These are phyloP conservation scores for Radopholus similis DNA, from an alignment of 1,140 invertebrate genomes.

Conservation along the genomic window DNA sequence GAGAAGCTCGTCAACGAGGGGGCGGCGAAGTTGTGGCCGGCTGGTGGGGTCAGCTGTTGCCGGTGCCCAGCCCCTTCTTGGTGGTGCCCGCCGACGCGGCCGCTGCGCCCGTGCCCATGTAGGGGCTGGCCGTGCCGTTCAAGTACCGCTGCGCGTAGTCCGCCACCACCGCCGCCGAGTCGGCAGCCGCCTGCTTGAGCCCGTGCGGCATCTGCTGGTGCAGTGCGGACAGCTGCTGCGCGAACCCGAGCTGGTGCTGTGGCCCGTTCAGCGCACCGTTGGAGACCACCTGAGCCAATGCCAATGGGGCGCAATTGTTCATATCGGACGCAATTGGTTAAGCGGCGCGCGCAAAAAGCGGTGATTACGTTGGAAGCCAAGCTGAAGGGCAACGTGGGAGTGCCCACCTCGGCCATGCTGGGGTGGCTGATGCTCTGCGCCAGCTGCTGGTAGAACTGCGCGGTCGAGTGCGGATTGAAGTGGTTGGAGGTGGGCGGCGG, in stretches of 20 bases:
- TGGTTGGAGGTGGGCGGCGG: background rate
- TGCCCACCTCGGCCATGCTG: background rate
- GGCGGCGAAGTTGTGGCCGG: too few species aligned
- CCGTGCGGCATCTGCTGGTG: background rate
- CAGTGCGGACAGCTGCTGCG: background rate
- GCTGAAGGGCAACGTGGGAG: background rate
- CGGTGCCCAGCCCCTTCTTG: background rate
- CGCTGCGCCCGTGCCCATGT: background rate
- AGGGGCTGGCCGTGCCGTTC: conserved; percentile 4
- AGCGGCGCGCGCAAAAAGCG: too few species aligned
- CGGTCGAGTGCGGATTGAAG: conserved; percentile 5
- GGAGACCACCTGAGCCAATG: conserved; percentile 1
- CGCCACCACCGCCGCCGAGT: background rate
- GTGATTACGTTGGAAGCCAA: too few species aligned
- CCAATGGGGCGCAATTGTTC: background rate
- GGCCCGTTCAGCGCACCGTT: conserved; percentile 13
- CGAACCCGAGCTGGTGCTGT: background rate
- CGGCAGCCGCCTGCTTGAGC: background rate
- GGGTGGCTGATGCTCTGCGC: conserved; percentile 1
- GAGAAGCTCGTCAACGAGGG: too few species aligned
- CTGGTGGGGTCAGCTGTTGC: background rate
- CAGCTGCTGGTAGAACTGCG: conserved; percentile 8
- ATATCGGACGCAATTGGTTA: background rate
- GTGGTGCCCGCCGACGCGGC: background rate
- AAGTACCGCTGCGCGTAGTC: background rate